phyloP scores from a whole-genome alignment of 2,113 vertebrate genomes.

The Romanogobio albipinnatus region DNA sequence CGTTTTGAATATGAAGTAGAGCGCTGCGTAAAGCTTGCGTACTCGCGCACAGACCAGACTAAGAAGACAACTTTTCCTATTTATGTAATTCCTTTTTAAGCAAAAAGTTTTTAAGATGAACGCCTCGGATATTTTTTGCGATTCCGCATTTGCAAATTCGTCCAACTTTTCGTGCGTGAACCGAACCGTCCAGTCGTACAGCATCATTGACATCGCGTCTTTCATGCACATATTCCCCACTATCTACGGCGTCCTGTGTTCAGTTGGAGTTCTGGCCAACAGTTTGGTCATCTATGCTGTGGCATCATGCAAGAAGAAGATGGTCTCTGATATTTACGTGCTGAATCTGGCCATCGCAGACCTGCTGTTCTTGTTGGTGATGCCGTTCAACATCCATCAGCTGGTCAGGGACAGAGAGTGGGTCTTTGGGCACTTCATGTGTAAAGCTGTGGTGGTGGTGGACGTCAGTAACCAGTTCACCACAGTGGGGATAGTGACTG shows the following conservation, averaged over 20 bases:
- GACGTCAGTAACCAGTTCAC: conserved; percentile 84
- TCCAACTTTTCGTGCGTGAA: conserved; percentile 63
- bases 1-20: background rate
- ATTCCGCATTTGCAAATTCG: conserved; percentile 55
- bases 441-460: conserved; percentile 81
- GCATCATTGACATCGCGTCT: conserved; percentile 68
- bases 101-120: conserved; percentile 69
- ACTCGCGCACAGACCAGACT: background rate
- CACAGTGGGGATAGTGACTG: conserved; percentile 81
- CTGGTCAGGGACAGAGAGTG: conserved; percentile 80
- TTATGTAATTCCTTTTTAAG: background rate
- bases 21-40: conserved; percentile 12
- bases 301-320: conserved; percentile 79
- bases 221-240: conserved; percentile 81
- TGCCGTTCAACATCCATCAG: conserved; percentile 85
- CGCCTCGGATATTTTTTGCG: conserved; percentile 61
- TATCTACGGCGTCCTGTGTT: conserved; percentile 78
- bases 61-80: background rate
- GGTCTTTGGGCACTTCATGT: conserved; percentile 83
- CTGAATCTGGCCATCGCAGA: conserved; percentile 81
- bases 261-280: conserved; percentile 77
- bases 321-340: conserved; percentile 83
- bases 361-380: conserved; percentile 80
- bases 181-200: conserved; percentile 44
- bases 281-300: conserved; percentile 80